phyloP scores from a whole-genome alignment of 2,888 invertebrate species.

The Folsomia candida region DNA sequence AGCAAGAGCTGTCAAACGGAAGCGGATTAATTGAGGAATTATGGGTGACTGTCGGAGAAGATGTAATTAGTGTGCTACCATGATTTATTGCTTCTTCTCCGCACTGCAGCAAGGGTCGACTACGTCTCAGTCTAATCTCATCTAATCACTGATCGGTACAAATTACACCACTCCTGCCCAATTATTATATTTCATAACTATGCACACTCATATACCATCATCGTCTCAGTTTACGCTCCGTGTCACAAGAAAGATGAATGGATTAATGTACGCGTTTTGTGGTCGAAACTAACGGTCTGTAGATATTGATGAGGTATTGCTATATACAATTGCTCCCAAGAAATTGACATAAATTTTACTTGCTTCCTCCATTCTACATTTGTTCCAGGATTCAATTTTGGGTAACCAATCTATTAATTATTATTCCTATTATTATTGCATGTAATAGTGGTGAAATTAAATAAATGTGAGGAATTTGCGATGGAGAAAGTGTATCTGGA shows the following conservation, averaged over 20 bases:
- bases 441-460: too few relatives aligned
- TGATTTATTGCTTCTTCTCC: constrained; percentile 14
- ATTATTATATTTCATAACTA: not conserved
- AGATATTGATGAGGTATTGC: too few relatives aligned
- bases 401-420: too few relatives aligned
- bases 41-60: constrained; percentile 13
- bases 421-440: too few relatives aligned
- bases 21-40: constrained; percentile 12
- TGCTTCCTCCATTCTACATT: not conserved
- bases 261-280: not conserved
- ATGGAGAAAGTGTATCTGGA: too few relatives aligned
- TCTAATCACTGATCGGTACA: constrained; percentile 13
- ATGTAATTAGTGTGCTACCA: constrained; percentile 14
- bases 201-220: not conserved
- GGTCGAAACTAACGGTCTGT: not conserved
- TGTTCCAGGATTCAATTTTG: not conserved
- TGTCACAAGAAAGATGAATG: not conserved
- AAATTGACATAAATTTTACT: not conserved
- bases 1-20: constrained; percentile 11
- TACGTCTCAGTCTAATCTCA: constrained; percentile 7
- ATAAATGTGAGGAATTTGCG: too few relatives aligned
- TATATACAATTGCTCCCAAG: too few relatives aligned
- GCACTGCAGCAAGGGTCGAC: not conserved
- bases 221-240: not conserved
- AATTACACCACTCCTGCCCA: constrained; percentile 1